phyloP scores from a whole-genome alignment of 2,888 invertebrate genomes.

The Mythimna pallens region DNA sequence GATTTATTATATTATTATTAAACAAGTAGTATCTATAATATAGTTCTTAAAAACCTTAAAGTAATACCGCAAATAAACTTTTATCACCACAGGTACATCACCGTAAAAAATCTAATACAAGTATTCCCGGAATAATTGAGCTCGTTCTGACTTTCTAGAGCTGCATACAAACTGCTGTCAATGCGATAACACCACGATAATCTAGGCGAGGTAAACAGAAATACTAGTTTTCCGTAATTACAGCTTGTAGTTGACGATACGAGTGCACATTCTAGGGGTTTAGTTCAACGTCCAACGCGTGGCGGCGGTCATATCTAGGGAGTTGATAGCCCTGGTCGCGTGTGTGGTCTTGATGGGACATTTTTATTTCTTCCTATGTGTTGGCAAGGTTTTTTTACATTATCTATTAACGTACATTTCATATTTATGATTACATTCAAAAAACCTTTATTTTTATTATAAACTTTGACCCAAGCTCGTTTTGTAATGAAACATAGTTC shows the following conservation, averaged over 20 bases:
- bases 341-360: conserved; percentile 45
- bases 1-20: no score
- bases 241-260: conserved; percentile 15
- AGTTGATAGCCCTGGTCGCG: conserved; percentile 25
- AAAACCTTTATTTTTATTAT: background rate
- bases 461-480: no score
- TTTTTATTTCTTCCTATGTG: conserved; percentile 19
- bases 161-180: conserved; percentile 44
- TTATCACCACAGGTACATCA: conserved; percentile 6
- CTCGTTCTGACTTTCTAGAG: conserved; percentile 27
- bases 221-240: conserved; percentile 51
- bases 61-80: background rate
- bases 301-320: conserved; percentile 11
- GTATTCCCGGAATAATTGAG: conserved; percentile 9
- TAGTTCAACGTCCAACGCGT: conserved; percentile 36
- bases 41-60: no score
- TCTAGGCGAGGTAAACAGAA: conserved; percentile 47
- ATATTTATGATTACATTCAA: background rate
- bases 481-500: no score
- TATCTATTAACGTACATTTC: background rate
- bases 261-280: conserved; percentile 34
- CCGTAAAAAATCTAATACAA: conserved; percentile 16
- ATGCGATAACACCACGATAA: conserved; percentile 50
- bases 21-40: no score
- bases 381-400: background rate